Evolutionary conservation across 2,113 vertebrate species (phyloP), one percentile per base, ranked within the genome.

Genomic region (Morone chrysops): DNA sequence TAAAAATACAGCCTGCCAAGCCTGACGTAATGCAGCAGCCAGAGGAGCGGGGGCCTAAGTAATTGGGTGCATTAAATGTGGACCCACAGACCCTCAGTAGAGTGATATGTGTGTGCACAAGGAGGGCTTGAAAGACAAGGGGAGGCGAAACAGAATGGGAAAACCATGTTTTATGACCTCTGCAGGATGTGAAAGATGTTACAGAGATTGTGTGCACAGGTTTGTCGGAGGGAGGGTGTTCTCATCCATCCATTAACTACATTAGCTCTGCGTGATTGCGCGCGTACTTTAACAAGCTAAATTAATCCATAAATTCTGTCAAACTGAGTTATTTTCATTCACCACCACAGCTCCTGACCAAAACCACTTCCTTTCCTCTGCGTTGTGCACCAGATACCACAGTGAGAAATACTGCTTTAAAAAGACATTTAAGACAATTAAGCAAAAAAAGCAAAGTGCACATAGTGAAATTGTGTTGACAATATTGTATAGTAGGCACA

Each of bases 1-100:
- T 95, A 96, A 94, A 95, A 94, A 96, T 95, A 95, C 80, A 85
- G 92, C 83, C 88, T 90, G 92, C 87, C 93, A 93, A 89, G 84
- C 60, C 90, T 96, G 95, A 96, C 90, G 95, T 95, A 95, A 96
- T 96, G 92, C 90, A 85, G 86, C 83, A 90, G 87, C 85, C 60
- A 86, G 84, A 81, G 81, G 73, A 90, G 59, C 57, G 69, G 78
- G 78, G 84, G 83, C 76, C 88, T 95, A 96, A 96, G 95, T 95
- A 95, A 96, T 94, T 95, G 94, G 92, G 73, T 93, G 90, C 90
- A 94, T 93, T 92, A 91, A 94, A 94, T 93, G 90, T 90, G 87
- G 88, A 83, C 85, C 89, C 84, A 83, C 80, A 86, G 73, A 75
- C 75, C 79, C 84, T 86, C 80, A 84, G 67, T 72, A 65, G 59